Percentiles rank a stretch among this genome's conserved stretches.
Evolutionary conservation across 2,888 invertebrate genomes (phyloP).

Genomic region (Temnothorax ravouxi): DNA sequence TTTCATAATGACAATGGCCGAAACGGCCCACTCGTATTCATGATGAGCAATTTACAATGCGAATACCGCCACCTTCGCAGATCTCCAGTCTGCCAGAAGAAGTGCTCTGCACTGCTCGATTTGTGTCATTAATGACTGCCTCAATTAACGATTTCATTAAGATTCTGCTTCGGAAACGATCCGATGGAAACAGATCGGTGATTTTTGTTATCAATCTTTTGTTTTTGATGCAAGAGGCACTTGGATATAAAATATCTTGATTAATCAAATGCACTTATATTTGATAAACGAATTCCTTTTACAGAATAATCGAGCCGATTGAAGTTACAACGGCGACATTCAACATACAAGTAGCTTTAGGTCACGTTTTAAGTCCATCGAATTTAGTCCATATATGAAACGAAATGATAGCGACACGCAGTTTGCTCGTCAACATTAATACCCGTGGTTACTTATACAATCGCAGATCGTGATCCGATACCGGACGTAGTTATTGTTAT

Average conservation of each 20-base stretch:
- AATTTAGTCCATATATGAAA: background rate
- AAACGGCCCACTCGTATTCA: conserved; percentile 71
- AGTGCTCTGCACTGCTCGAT: conserved; percentile 11
- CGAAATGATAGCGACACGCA: conserved; percentile 10
- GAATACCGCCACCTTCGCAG: conserved; percentile 78
- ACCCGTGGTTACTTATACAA: conserved; percentile 57
- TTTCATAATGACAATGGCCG: conserved; percentile 80
- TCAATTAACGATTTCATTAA: conserved; percentile 51
- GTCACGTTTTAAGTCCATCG: conserved; percentile 33
- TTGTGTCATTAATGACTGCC: conserved; percentile 52
- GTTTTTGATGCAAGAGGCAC: background rate
- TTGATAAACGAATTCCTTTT: background rate
- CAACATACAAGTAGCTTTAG: conserved; percentile 5
- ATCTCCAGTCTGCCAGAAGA: conserved; percentile 66
- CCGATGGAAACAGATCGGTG: background rate
- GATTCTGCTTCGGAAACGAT: conserved; percentile 5
- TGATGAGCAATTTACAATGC: conserved; percentile 78
- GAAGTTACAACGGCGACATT: conserved; percentile 5
- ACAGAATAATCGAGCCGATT: background rate
- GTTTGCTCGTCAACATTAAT: conserved; percentile 62
- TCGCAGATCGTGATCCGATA: conserved; percentile 71
- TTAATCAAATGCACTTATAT: background rate
- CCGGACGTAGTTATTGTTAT: conserved; percentile 72
- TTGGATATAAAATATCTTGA: background rate
- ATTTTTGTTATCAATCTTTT: background rate